These are phyloP conservation scores for Falco punctatus DNA, from an alignment of 2,113 vertebrate species.

Conservation along the genomic window DNA sequence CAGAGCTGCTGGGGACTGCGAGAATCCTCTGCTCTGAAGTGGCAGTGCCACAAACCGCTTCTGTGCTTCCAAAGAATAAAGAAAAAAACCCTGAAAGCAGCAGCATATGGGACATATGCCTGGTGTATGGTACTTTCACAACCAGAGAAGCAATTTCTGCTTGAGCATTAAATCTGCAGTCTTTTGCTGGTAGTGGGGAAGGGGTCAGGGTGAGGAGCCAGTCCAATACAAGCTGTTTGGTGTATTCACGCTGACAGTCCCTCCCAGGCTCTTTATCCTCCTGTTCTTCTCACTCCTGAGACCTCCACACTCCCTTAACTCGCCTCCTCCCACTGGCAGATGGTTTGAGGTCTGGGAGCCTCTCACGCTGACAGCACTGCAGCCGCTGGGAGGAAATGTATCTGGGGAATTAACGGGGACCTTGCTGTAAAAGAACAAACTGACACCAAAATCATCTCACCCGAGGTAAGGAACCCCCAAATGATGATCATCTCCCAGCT, in stretches of 20 bases:
- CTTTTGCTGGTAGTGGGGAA: not conserved
- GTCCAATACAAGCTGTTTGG: not conserved
- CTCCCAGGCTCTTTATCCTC: not conserved
- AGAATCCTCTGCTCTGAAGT: not conserved
- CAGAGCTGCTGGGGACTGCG: not conserved
- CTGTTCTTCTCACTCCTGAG: not conserved
- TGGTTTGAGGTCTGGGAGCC: not conserved
- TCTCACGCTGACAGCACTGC: fast-evolving
- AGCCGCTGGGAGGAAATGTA: not conserved
- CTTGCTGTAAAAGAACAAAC: not conserved
- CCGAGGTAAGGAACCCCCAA: not conserved
- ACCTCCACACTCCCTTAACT: not conserved
- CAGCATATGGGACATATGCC: not conserved
- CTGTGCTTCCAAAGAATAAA: not conserved
- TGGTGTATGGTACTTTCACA: not conserved
- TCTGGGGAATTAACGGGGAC: not conserved
- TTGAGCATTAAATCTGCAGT: not conserved
- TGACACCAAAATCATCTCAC: not conserved
- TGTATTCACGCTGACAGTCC: not conserved
- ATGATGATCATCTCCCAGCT: not conserved
- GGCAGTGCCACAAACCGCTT: not conserved
- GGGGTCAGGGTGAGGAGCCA: fast-evolving
- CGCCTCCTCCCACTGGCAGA: fast-evolving
- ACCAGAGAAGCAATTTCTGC: not conserved
- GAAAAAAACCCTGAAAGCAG: not conserved